Base-by-base conservation (phyloP, 2,797 vertebrate genomes). In the Megalops cyprinoides region DNA sequence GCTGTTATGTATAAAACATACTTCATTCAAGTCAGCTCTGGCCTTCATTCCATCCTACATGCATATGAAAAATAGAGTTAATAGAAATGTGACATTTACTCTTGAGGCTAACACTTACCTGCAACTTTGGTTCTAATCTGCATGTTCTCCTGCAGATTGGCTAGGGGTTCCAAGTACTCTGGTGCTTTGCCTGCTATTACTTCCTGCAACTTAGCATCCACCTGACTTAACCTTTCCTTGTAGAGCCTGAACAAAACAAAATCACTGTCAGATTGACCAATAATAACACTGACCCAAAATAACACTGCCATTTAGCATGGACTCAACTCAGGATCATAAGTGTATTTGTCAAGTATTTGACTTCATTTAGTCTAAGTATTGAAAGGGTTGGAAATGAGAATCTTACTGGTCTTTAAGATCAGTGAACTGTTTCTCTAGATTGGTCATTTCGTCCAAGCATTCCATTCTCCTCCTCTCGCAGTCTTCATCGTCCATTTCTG, bases 401-500 rank as follows among this genome's bases (percentile, higher is more conserved):
- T 96, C 97, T 95, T 93, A 99, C 98, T 99, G 98, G 94, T 99
- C 98, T 92, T 99, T 99, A 82, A 99, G 89, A 86, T 99, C 98
- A 14, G 97, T 98, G 92, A 99, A 99, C 89, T 99, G 98, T 87
- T 99, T 99, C 94, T 99, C 98, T 85, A 99, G 95, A 81, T 97
- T 98, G 42, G 97, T 99, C 98, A 99, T 99, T 93, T 99, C 98
- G 90, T 99, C 98, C 91, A 99, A 93, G 80, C 98, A 99, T 86
- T 99, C 98, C 95, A 97, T 96, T 92, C 98, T 95, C 91, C 98
- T 97, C 92, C 97, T 97, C 93, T 99, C 98, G 85, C 97, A 99
- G 86, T 99, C 98, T 80, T 99, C 98, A 91, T 99, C 97, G 78
- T 99, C 97, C 98, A 99, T 99, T 93, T 99, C 98, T 99, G 92